Evolutionary conservation across 2,797 vertebrate species (phyloP).

Genomic region (Eidolon dupreanum): DNA sequence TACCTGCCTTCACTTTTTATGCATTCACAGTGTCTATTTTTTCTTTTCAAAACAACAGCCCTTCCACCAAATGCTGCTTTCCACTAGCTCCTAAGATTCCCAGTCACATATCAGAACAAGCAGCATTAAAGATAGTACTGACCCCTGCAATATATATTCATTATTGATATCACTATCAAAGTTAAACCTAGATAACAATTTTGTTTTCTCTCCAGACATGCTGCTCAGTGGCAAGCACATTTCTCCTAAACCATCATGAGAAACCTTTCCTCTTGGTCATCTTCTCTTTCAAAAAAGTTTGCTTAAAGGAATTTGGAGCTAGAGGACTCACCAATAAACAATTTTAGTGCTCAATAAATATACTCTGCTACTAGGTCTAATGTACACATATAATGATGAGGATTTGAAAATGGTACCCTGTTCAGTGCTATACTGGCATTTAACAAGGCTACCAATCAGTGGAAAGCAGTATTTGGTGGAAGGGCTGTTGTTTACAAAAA

Average conservation of each 20-base stretch:
- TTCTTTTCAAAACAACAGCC: not conserved
- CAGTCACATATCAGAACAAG: not conserved
- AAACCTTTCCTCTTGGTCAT: constrained; percentile 3
- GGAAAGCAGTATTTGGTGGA: too few species aligned
- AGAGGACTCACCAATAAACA: constrained; percentile 51
- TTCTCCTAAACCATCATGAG: constrained; percentile 6
- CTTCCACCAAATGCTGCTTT: constrained; percentile 18
- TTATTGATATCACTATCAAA: not conserved
- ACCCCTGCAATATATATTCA: not conserved
- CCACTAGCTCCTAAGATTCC: not conserved
- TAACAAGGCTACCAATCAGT: constrained; percentile 70
- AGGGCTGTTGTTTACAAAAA: constrained; percentile 74
- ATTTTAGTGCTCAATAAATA: constrained; percentile 41
- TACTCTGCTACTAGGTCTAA: constrained; percentile 67
- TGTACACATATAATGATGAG: constrained; percentile 63
- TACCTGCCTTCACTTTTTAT: constrained; percentile 55
- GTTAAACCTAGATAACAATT: not conserved
- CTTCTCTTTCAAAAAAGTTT: not conserved
- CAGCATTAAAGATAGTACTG: not conserved
- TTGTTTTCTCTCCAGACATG: not conserved
- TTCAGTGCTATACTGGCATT: constrained; percentile 62
- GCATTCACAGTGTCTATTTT: constrained; percentile 59
- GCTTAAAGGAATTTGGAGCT: constrained; percentile 16
- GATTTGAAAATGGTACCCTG: constrained; percentile 73
- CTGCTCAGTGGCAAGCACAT: not conserved